Percentiles rank a stretch among this genome's conserved stretches.
These are phyloP conservation scores for Dunckerocampus dactyliophorus DNA, from an alignment of 2,113 vertebrate genomes.

Conservation along the genomic window DNA sequence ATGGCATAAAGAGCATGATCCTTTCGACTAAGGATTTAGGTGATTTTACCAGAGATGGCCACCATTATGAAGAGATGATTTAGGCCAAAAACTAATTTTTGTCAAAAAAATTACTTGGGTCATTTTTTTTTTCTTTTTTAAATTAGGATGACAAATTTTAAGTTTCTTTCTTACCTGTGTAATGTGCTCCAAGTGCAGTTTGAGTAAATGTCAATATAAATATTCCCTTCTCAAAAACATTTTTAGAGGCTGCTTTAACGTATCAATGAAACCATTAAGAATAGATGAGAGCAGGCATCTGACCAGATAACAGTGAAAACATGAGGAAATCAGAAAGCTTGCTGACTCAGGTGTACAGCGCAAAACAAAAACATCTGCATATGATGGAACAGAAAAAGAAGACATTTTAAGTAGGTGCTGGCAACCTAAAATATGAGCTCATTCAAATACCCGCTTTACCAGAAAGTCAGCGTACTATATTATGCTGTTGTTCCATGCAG, in stretches of 20 bases:
- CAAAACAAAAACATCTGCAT: constrained; percentile 23
- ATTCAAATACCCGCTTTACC: constrained; percentile 9
- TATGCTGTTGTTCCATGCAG: neutral
- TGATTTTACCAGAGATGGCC: no score
- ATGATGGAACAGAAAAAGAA: constrained; percentile 13
- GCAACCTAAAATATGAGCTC: constrained; percentile 9
- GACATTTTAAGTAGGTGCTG: neutral
- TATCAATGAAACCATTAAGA: constrained; percentile 31
- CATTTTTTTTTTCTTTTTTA: no score
- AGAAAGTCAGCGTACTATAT: neutral
- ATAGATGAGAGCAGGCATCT: constrained; percentile 30
- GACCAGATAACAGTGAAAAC: constrained; percentile 31
- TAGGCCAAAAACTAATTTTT: no score
- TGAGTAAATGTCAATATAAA: constrained; percentile 36
- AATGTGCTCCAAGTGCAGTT: constrained; percentile 8
- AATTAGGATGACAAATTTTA: no score
- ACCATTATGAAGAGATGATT: no score
- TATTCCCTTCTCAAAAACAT: constrained; percentile 19
- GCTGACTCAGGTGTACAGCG: constrained; percentile 26
- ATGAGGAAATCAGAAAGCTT: constrained; percentile 48
- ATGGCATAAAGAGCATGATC: no score
- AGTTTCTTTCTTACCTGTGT: neutral
- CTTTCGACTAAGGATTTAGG: no score
- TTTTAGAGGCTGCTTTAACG: constrained; percentile 16
- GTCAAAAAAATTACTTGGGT: no score